Conservation (phyloP, 2,113 vertebrate species). For the Rhinopithecus roxellana region DNA sequence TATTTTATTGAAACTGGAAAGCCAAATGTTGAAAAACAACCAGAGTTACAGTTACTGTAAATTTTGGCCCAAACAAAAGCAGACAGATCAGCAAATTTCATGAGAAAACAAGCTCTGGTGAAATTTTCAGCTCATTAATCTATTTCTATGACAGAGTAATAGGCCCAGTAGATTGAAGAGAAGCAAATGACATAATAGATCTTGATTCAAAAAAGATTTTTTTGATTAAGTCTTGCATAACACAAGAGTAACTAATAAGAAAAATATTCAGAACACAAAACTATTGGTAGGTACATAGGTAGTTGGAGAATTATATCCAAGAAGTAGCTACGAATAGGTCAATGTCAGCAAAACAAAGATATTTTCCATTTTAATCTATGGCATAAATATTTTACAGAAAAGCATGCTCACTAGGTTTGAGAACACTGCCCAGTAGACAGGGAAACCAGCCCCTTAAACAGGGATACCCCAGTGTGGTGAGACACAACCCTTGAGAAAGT, state of each 20-base stretch:
- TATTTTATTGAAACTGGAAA: slow-evolving; percentile 43
- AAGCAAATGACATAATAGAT: neutral
- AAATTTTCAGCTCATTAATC: slow-evolving; percentile 52
- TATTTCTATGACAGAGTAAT: slow-evolving; percentile 51
- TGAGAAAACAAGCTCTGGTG: slow-evolving; percentile 23
- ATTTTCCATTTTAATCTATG: neutral
- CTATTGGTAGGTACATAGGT: neutral
- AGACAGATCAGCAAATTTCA: slow-evolving; percentile 47
- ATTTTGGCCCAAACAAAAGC: slow-evolving; percentile 48
- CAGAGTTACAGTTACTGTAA: slow-evolving; percentile 11
- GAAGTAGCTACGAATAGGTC: neutral
- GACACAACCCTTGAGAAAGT: too few species aligned
- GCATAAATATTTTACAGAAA: neutral
- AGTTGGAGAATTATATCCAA: neutral
- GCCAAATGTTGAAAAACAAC: slow-evolving; percentile 50
- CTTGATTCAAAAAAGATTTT: slow-evolving; percentile 27
- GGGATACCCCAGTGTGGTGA: neutral
- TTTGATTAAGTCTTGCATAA: neutral
- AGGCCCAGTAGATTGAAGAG: neutral
- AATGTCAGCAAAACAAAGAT: neutral
- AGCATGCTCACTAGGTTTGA: neutral
- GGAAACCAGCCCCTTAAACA: neutral
- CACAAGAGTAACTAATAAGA: slow-evolving; percentile 35
- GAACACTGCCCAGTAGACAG: neutral
- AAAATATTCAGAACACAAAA: slow-evolving; percentile 43